Base-by-base conservation (phyloP, 2,888 invertebrate genomes). In the Rhyacophila evoluta region DNA sequence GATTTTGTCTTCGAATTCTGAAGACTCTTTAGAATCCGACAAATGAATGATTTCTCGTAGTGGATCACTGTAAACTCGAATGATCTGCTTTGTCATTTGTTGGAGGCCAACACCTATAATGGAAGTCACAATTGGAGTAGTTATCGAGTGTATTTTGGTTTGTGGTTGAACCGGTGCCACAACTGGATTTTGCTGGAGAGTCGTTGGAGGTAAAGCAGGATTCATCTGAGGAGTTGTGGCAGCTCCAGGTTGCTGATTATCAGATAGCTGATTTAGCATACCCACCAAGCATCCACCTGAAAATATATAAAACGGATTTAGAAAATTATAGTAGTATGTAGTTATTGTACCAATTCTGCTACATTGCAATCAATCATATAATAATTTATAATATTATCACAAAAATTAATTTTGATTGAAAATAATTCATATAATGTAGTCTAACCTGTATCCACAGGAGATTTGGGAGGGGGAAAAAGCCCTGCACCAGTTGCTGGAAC, bases 41-140 rank as follows among this genome's bases (percentile, higher is more conserved):
- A 92, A 87, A 5, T 91, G 84, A 27, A 94, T 90, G 28, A 94
- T 86, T 84, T 94, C 93, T 38, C 92, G 88, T 25, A 94, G 85
- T 11, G 92, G 93, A 86, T 94, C 94, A 11, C 85, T 85, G 84
- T 86, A 89, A 11, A 80, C 79, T 39, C 79, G 81, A 28, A 79
- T 38, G 28, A 74, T 36, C 67, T 79, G 70, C 41, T 29, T 55
- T 1, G 67, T 55, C 77, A 72, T 81, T 72, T 69, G 83, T 78
- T 38, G 81, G 80, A 37, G 38, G 72, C 27, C 72, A 19, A 38
- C 25, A 72, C 38, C 38, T 28, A 68, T 68, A 5, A 27, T 72
- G 25, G 37, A 28, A 15, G 38, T 38, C 11, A 72, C 25, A 27
- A 38, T 72, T 1, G 39, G 33, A 27, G 37, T 15, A 5, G 75